Conservation (phyloP, 2,888 invertebrate genomes). For the Heliconius hortense region DNA sequence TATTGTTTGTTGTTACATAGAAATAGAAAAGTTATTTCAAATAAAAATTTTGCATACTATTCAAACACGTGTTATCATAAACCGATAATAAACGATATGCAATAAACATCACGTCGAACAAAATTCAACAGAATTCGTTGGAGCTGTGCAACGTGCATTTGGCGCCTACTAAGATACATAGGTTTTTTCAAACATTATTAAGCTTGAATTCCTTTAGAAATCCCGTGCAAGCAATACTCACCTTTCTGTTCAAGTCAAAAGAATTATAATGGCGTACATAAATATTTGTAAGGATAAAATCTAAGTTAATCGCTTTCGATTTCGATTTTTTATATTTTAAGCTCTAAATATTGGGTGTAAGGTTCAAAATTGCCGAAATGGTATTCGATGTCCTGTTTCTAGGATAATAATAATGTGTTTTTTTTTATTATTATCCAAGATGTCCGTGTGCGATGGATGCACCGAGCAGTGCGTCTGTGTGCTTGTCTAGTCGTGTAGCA, state of each 20-base stretch:
- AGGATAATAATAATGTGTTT: constrained; percentile 80
- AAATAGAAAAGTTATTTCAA: neutral
- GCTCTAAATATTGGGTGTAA: constrained; percentile 42
- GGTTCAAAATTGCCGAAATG: constrained; percentile 49
- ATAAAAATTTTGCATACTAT: constrained; percentile 1
- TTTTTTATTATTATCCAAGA: constrained; percentile 65
- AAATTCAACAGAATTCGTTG: constrained; percentile 62
- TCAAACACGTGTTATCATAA: constrained; percentile 30
- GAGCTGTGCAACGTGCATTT: constrained; percentile 72
- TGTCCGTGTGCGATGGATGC: constrained; percentile 74
- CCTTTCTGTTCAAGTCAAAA: constrained; percentile 47
- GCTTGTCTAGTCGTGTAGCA: constrained; percentile 71
- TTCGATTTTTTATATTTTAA: constrained; percentile 36
- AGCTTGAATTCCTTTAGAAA: constrained; percentile 66
- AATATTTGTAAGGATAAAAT: constrained; percentile 61
- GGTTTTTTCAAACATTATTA: constrained; percentile 71
- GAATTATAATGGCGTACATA: constrained; percentile 47
- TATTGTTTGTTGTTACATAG: neutral
- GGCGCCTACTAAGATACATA: constrained; percentile 75
- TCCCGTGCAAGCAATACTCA: constrained; percentile 45
- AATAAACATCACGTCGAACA: constrained; percentile 51
- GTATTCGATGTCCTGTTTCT: constrained; percentile 58
- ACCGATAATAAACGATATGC: constrained; percentile 39
- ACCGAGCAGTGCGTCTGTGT: constrained; percentile 51
- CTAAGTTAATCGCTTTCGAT: constrained; percentile 70